Conservation (phyloP, 1,140 invertebrate genomes). For the Rhagoletis pomonella region DNA sequence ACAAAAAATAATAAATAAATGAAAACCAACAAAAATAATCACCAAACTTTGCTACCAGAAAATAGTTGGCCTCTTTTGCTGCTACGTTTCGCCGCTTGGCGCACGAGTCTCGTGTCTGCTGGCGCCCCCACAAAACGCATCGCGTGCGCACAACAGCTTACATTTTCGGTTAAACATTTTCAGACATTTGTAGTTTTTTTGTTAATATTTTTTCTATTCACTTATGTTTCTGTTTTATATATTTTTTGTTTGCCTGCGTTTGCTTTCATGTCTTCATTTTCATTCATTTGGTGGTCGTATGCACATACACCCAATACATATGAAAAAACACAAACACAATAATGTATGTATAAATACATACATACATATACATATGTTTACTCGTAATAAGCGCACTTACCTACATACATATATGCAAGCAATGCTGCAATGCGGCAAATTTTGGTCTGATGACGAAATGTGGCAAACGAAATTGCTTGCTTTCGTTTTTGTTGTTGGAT, state of each 20-base stretch:
- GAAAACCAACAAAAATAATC: neutral
- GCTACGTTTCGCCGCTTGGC: neutral
- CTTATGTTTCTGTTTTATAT: neutral
- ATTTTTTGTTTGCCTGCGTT: neutral
- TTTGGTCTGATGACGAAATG: constrained; percentile 29
- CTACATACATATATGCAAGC: neutral
- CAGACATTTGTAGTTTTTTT: neutral
- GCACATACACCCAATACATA: neutral
- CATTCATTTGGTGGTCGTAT: constrained; percentile 29
- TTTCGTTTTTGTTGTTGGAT: neutral
- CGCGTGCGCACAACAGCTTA: neutral
- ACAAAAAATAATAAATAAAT: neutral
- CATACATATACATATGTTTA: neutral
- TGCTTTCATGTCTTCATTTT: constrained; percentile 41
- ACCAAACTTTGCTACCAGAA: neutral
- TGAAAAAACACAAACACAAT: neutral
- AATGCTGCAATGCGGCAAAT: constrained; percentile 29
- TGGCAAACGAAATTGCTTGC: neutral
- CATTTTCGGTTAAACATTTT: neutral
- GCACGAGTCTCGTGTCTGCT: neutral
- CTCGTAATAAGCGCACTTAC: neutral
- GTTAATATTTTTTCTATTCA: neutral
- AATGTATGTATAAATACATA: neutral
- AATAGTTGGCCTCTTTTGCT: neutral
- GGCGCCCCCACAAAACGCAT: constrained; percentile 34